Percentiles rank a stretch among this genome's conserved stretches.
Evolutionary conservation across 1,140 invertebrate genomes (phyloP).

Genomic region (Druon quercuslanigerum): DNA sequence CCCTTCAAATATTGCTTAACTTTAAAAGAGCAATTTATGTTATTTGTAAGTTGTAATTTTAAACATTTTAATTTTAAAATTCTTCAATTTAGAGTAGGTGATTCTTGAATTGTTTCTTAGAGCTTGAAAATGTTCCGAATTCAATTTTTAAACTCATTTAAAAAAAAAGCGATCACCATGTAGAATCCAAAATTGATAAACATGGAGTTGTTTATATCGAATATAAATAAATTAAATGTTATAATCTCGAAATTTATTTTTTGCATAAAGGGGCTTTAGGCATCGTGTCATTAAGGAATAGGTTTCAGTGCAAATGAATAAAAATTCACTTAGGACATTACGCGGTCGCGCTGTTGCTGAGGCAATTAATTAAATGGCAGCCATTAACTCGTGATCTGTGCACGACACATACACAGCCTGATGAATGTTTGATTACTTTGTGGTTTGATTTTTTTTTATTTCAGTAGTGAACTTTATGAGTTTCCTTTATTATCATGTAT

Average conservation of each 20-base stretch:
- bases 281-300: slow-evolving; percentile 14
- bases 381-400: slow-evolving; percentile 30
- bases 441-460: slow-evolving; percentile 3
- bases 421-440: slow-evolving; percentile 8
- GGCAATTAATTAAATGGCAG: slow-evolving; percentile 31
- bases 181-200: no score
- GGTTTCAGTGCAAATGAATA: slow-evolving; percentile 22
- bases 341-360: slow-evolving; percentile 23
- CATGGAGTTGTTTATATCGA: no score
- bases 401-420: slow-evolving; percentile 25
- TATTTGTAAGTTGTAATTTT: no score
- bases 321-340: slow-evolving; percentile 20
- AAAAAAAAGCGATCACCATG: no score
- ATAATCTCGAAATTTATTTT: not conserved
- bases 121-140: no score
- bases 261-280: not conserved
- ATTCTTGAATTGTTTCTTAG: no score
- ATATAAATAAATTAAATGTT: no score
- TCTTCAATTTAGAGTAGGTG: no score
- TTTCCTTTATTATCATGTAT: slow-evolving; percentile 4
- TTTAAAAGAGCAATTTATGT: no score
- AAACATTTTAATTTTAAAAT: no score
- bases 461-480: not conserved
- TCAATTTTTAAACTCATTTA: no score
- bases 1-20: no score